Conservation (phyloP, 2,797 vertebrate species). For the Amblyraja radiata region DNA sequence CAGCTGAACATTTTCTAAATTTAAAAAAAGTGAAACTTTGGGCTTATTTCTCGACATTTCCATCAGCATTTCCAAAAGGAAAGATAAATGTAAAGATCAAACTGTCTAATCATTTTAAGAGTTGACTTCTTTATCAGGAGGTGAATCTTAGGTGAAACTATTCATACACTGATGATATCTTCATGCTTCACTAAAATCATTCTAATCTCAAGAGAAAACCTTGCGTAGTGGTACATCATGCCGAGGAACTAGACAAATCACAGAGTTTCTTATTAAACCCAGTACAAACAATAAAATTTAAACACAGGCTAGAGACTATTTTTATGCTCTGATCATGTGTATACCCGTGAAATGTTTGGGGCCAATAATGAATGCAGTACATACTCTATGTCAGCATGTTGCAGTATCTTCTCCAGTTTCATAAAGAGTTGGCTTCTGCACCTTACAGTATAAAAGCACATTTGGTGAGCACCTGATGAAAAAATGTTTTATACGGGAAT, state of each 20-base stretch:
- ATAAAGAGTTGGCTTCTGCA: background rate
- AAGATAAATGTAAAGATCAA: background rate
- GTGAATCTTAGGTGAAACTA: constrained; percentile 26
- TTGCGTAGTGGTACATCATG: background rate
- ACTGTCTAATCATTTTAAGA: background rate
- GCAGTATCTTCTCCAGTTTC: background rate
- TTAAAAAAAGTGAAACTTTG: background rate
- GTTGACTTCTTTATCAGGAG: constrained; percentile 24
- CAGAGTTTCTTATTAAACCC: background rate
- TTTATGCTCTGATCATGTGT: background rate
- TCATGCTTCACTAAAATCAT: background rate
- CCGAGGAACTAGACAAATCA: background rate
- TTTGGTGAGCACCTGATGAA: background rate
- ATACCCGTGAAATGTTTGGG: background rate
- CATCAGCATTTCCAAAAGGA: background rate
- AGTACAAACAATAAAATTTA: background rate
- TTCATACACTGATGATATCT: background rate
- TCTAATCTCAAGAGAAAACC: background rate
- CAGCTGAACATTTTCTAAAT: background rate
- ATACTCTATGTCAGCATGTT: background rate
- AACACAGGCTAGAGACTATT: background rate
- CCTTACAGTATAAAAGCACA: background rate
- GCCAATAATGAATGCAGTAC: background rate
- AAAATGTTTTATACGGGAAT: background rate
- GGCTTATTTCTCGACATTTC: background rate